phyloP scores from a whole-genome alignment of 1,140 invertebrate species.

The Drosophila arizonae region DNA sequence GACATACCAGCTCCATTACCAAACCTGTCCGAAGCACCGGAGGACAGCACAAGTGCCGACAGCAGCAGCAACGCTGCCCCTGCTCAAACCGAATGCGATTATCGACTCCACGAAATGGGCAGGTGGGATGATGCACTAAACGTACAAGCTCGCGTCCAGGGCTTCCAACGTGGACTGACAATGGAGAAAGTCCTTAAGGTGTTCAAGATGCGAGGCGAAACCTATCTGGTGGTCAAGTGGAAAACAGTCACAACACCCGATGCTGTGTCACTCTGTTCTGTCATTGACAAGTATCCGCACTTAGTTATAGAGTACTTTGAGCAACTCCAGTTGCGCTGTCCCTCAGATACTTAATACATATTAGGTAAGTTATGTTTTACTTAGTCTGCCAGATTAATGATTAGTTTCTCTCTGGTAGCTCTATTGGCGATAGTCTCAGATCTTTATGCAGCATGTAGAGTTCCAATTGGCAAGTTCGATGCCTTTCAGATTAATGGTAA shows the following conservation, averaged over 20 bases:
- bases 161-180: not conserved
- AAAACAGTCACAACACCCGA: not conserved
- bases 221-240: constrained; percentile 26
- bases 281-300: constrained; percentile 21
- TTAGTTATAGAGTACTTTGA: constrained; percentile 23
- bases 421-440: no score
- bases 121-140: constrained; percentile 1
- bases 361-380: not conserved
- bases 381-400: not conserved
- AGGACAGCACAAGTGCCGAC: not conserved
- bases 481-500: no score
- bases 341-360: not conserved
- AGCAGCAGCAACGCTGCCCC: no score
- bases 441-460: no score
- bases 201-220: not conserved
- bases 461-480: no score
- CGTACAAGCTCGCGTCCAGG: not conserved
- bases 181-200: constrained; percentile 13
- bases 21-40: no score
- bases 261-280: not conserved
- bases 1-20: no score
- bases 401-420: not conserved
- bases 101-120: not conserved
- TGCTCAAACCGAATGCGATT: no score
- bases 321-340: not conserved